phyloP scores from a whole-genome alignment of 2,888 invertebrate genomes.

The Trichopoda pennipes region DNA sequence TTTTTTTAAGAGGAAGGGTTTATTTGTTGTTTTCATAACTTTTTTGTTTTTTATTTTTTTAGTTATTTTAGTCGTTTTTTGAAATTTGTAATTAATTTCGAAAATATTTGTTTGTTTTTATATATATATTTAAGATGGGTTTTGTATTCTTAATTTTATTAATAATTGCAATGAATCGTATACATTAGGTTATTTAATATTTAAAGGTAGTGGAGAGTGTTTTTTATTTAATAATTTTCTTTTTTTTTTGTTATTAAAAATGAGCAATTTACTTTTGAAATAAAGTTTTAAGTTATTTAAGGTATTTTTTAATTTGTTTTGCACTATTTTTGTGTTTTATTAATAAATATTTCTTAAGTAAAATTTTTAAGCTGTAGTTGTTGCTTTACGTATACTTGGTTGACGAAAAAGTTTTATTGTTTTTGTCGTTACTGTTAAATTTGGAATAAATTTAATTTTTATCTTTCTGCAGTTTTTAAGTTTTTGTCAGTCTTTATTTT shows the following conservation, averaged over 20 bases:
- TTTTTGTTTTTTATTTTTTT: no score
- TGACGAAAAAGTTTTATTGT: conserved; percentile 72
- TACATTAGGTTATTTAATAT: conserved; percentile 74
- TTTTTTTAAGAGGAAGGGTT: conserved; percentile 64
- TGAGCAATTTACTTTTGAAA: conserved; percentile 73
- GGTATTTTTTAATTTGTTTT: conserved; percentile 60
- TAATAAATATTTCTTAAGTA: conserved; percentile 53
- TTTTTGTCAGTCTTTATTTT: conserved; percentile 75
- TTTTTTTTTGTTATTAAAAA: conserved; percentile 70
- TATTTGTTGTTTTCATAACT: no score
- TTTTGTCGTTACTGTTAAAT: conserved; percentile 49
- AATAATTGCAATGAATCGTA: conserved; percentile 80
- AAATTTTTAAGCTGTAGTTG: conserved; percentile 54
- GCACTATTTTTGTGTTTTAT: conserved; percentile 55
- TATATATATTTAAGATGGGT: conserved; percentile 50
- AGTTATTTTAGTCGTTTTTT: conserved; percentile 69
- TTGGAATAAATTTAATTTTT: conserved; percentile 48
- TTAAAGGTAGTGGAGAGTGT: conserved; percentile 63
- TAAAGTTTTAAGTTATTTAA: conserved; percentile 55
- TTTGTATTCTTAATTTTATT: conserved; percentile 73
- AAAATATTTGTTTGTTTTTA: conserved; percentile 69
- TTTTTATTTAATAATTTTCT: conserved; percentile 66
- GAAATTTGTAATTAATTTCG: conserved; percentile 70
- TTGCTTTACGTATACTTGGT: conserved; percentile 80
- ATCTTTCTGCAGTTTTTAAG: conserved; percentile 61